Evolutionary conservation across 1,140 invertebrate species (phyloP).

Genomic region (Tribolium madens): DNA sequence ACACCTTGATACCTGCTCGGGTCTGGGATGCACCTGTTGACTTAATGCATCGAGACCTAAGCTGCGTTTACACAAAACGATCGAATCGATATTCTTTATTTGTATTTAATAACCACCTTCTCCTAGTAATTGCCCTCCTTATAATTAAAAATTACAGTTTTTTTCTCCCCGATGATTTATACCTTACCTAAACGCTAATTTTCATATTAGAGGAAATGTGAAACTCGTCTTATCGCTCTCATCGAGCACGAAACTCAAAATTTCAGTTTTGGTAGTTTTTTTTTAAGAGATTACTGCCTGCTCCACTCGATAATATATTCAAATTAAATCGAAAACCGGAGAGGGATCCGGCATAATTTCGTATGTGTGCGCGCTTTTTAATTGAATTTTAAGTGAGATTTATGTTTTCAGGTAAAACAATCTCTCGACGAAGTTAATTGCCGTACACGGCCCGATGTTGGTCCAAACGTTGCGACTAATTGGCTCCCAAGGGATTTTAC

Average conservation of each 20-base stretch:
- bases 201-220: not conserved
- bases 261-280: not conserved
- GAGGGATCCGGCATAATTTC: conserved; percentile 10
- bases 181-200: not conserved
- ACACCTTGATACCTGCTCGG: conserved; percentile 37
- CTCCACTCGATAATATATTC: conserved; percentile 27
- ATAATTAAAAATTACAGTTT: conserved; percentile 41
- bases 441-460: conserved; percentile 8
- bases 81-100: conserved; percentile 41
- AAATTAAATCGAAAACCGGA: conserved; percentile 20
- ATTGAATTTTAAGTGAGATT: conserved; percentile 46
- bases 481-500: conserved; percentile 28
- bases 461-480: conserved; percentile 44
- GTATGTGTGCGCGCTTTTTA: conserved; percentile 24
- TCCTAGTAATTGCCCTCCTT: not conserved
- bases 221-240: not conserved
- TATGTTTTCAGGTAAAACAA: conserved; percentile 43
- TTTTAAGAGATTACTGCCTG: not conserved
- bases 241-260: conserved; percentile 4
- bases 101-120: conserved; percentile 34
- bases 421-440: conserved; percentile 39
- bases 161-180: conserved; percentile 19
- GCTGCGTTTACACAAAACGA: conserved; percentile 1
- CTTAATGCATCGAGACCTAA: conserved; percentile 3
- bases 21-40: conserved; percentile 30